Conservation (phyloP, 2,888 invertebrate genomes). For the Orthonychiurus folsomi region DNA sequence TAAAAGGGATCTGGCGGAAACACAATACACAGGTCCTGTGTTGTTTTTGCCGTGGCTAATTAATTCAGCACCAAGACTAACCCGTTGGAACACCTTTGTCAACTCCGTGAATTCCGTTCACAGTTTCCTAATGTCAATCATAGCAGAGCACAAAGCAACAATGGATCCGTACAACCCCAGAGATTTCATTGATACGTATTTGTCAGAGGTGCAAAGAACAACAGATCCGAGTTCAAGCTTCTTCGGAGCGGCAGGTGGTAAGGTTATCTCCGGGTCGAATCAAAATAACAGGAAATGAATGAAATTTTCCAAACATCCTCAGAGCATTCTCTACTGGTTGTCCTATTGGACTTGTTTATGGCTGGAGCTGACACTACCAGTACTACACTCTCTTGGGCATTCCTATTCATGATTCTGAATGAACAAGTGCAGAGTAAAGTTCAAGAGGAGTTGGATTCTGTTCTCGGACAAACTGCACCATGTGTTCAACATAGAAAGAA, state of each 20-base stretch:
- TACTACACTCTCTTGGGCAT: constrained; percentile 39
- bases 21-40: constrained; percentile 38
- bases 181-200: constrained; percentile 37
- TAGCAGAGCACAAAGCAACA: constrained; percentile 26
- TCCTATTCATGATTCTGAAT: constrained; percentile 41
- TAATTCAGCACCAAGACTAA: constrained; percentile 30
- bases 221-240: constrained; percentile 33
- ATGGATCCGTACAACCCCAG: constrained; percentile 20
- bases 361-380: constrained; percentile 41
- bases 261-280: neutral
- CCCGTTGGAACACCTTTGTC: constrained; percentile 36
- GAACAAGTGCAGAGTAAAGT: constrained; percentile 40
- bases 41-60: constrained; percentile 38
- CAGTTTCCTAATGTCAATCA: constrained; percentile 29
- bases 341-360: constrained; percentile 40
- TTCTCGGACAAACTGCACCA: constrained; percentile 38
- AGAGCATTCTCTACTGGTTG: constrained; percentile 40
- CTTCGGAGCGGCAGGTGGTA: constrained; percentile 30
- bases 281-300: neutral
- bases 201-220: constrained; percentile 31
- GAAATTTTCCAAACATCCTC: constrained; percentile 6
- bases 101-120: constrained; percentile 34
- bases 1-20: constrained; percentile 36
- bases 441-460: constrained; percentile 41
- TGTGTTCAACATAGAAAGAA: constrained; percentile 28